Percentiles rank a stretch among this genome's conserved stretches.
Conservation (phyloP, 1,140 invertebrate species). For the Ostrea edulis region DNA sequence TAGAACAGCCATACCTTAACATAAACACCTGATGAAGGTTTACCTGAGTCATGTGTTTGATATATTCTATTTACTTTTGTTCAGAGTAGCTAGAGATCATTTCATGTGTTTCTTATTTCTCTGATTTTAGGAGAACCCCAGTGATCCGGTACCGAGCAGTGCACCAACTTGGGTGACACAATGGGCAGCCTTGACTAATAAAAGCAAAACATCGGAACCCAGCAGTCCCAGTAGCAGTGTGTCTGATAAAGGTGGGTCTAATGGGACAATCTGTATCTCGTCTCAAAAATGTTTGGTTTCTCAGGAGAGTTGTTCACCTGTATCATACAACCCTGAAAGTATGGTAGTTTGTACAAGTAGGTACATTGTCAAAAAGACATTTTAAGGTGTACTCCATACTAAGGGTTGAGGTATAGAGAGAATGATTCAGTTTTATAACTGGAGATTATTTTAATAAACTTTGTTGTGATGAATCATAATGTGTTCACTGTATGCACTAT, state of each 20-base stretch:
- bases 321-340: background rate
- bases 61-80: background rate
- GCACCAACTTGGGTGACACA: constrained; percentile 82
- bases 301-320: background rate
- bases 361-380: background rate
- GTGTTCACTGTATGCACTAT: background rate
- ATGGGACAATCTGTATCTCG: background rate
- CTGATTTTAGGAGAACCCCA: constrained; percentile 61
- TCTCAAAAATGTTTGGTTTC: background rate
- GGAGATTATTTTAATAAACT: background rate
- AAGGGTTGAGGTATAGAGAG: background rate
- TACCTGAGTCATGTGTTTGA: background rate
- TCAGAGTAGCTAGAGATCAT: background rate
- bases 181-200: constrained; percentile 81
- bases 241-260: constrained; percentile 61
- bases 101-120: background rate
- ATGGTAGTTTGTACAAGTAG: background rate
- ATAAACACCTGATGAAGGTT: constrained; percentile 1
- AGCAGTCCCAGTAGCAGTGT: constrained; percentile 59
- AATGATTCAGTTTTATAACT: background rate
- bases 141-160: constrained; percentile 56
- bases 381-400: background rate
- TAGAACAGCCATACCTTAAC: background rate
- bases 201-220: constrained; percentile 56
- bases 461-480: background rate